A percentile compares a stretch with the other conserved stretches of the same genome.
Conservation (phyloP, 2,888 invertebrate species). For the Troglohyphantes excavatus region DNA sequence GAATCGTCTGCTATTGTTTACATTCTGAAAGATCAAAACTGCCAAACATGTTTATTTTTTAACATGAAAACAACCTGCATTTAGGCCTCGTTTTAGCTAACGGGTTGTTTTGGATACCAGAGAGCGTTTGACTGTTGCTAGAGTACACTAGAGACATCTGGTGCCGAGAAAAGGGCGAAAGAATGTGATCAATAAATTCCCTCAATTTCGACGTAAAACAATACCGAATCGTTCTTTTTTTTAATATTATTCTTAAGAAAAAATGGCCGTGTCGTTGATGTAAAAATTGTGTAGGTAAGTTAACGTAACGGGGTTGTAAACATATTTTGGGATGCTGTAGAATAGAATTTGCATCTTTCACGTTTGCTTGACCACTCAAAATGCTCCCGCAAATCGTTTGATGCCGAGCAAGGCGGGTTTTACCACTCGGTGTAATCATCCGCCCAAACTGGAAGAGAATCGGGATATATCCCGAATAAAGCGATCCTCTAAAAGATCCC, state of each 20-base stretch:
- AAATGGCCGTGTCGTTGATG: no score
- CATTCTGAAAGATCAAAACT: neutral
- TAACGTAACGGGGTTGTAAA: neutral
- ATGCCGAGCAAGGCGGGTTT: slow-evolving; percentile 70
- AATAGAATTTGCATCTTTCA: slow-evolving; percentile 74
- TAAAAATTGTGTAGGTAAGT: no score
- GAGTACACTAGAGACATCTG: slow-evolving; percentile 78
- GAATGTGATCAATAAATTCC: slow-evolving; percentile 69
- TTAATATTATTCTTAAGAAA: no score
- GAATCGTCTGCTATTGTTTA: neutral
- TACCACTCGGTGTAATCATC: slow-evolving; percentile 49
- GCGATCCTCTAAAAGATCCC: neutral
- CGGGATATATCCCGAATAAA: neutral
- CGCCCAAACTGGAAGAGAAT: neutral
- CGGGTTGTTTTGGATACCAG: slow-evolving; percentile 76
- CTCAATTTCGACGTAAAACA: slow-evolving; percentile 22
- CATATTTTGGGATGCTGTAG: slow-evolving; percentile 6
- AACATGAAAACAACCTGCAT: slow-evolving; percentile 36
- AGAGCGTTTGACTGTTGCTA: slow-evolving; percentile 66
- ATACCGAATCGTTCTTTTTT: neutral
- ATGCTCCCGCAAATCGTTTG: slow-evolving; percentile 76
- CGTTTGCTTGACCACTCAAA: slow-evolving; percentile 76
- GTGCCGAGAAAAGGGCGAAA: slow-evolving; percentile 57
- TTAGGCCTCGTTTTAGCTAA: slow-evolving; percentile 69
- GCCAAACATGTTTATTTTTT: slow-evolving; percentile 33